Conservation (phyloP, 1,140 invertebrate species). For the Fopius arisanus region DNA sequence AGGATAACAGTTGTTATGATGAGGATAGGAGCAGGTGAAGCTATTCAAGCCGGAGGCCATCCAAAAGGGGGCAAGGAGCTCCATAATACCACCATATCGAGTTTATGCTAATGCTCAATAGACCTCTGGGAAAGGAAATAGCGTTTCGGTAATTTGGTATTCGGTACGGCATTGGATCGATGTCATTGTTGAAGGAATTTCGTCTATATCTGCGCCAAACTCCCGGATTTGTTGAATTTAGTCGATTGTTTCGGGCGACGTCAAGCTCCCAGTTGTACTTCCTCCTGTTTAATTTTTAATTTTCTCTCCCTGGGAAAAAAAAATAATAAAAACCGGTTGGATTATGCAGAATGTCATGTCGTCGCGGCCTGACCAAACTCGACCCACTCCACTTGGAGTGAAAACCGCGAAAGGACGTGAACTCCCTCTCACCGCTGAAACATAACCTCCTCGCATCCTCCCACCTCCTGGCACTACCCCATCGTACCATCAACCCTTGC, state of each 20-base stretch:
- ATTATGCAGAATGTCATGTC: not conserved
- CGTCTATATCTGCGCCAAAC: not conserved
- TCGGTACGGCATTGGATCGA: conserved; percentile 8
- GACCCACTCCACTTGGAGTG: conserved; percentile 19
- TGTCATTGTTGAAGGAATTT: conserved; percentile 13
- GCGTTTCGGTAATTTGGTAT: conserved; percentile 11
- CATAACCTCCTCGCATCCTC: conserved; percentile 19
- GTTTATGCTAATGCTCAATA: conserved; percentile 45
- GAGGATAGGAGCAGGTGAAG: not conserved
- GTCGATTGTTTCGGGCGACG: not conserved
- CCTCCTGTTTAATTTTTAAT: not conserved
- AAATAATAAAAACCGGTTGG: not conserved
- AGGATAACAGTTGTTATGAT: not conserved
- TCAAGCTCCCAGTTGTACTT: not conserved
- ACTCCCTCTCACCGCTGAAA: conserved; percentile 40
- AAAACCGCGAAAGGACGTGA: conserved; percentile 12
- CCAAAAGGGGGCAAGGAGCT: not conserved
- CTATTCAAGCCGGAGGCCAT: not conserved
- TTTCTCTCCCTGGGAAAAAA: not conserved
- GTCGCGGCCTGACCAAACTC: conserved; percentile 17
- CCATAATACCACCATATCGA: conserved; percentile 38
- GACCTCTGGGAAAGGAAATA: conserved; percentile 21
- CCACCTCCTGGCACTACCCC: not conserved
- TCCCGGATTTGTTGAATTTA: not conserved
- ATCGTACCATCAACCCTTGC: not conserved